Evolutionary conservation across 2,113 vertebrate genomes (phyloP).

Genomic region (Pomatostomus ruficeps): DNA sequence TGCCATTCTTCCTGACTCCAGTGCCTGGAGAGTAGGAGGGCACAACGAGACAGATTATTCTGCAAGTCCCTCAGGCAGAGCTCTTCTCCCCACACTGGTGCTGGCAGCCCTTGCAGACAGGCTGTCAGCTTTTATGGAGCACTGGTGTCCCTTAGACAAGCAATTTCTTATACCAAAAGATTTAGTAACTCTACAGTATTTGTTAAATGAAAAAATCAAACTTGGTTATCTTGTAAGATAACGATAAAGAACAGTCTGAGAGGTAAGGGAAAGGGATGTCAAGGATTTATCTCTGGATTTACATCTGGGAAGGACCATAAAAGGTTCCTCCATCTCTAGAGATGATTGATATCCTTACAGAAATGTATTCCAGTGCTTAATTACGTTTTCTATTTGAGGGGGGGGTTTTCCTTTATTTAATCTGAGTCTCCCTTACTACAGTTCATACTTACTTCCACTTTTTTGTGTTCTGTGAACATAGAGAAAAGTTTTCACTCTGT

Average conservation of each 20-base stretch:
- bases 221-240: not conserved
- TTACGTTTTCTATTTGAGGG: not conserved
- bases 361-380: not conserved
- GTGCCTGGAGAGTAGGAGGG: not conserved
- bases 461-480: not conserved
- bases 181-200: not conserved
- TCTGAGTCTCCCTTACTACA: not conserved
- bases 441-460: not conserved
- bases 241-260: not conserved
- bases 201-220: conserved; percentile 33
- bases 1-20: not conserved
- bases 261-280: not conserved
- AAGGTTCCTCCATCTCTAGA: not conserved
- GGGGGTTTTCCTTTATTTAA: not conserved
- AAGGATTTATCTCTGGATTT: not conserved
- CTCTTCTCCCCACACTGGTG: not conserved
- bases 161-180: conserved; percentile 14
- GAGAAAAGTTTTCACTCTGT: not conserved
- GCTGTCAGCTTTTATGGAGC: not conserved
- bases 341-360: not conserved
- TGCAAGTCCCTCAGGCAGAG: not conserved
- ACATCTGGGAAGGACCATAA: not conserved
- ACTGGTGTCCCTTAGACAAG: not conserved
- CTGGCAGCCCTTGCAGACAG: not conserved
- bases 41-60: not conserved